Base-by-base conservation (phyloP, 2,888 invertebrate genomes). In the Trissolcus brochymenae region DNA sequence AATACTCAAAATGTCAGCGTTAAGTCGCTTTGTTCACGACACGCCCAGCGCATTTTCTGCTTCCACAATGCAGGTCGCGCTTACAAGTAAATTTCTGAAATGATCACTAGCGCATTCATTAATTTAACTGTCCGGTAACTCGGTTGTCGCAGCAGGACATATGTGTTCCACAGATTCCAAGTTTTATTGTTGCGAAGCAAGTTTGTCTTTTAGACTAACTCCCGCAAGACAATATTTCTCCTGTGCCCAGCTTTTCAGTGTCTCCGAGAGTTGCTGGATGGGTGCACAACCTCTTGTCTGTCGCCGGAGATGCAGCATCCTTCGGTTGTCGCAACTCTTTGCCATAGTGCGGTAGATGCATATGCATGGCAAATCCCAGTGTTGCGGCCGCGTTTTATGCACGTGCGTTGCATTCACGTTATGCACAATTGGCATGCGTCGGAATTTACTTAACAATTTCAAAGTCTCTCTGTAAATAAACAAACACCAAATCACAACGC, bases 121-220 rank as follows among this genome's bases (percentile, higher is more conserved):
- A 77, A 77, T 77, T 77, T 77, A 73, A 73, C 77, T 68, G 73
- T 68, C 65, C 64, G 73, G 68, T 65, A 70, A 65, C 65, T 73
- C 49, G 65, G 49, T 50, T 56, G 73, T 73, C 64, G 67, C 65
- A 62, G 60, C 43, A 21, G 64, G 53, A 53, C 72, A 65, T 65
- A 57, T 29, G 66, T 56, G 68, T 64, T 61, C 71, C 70, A 59
- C 59, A 61, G 51, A 53, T 70, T 50, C 76, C 68, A 61, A 79
- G 62, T 73, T 78, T 73, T 70, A 76, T 76, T 73, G 68, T 76
- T 25, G 61, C 50, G 29, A 51, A 40, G 59, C 57, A 43, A 79
- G 66, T 76, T 76, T 70, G 66, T 76, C 73, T 66, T 70, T 76
- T 57, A 75, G 76, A 65, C 72, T 50, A 68, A 71, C 56, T 78